phyloP scores from a whole-genome alignment of 1,140 invertebrate genomes.

The Leptinotarsa texana region DNA sequence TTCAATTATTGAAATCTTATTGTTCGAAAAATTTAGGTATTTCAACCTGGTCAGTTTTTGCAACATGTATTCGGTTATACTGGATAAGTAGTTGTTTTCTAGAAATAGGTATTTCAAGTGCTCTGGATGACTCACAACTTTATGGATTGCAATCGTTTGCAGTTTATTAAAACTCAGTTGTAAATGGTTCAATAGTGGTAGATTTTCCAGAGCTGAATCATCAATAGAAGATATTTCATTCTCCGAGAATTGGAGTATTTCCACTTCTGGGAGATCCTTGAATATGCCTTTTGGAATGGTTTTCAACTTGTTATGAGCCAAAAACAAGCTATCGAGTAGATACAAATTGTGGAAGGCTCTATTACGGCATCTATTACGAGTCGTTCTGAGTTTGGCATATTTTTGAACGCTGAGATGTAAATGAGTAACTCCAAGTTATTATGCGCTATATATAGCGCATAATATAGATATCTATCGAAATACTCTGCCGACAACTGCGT shows the following conservation, averaged over 20 bases:
- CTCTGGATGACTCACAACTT: slow-evolving; percentile 9
- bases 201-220: slow-evolving; percentile 24
- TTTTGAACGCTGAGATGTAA: neutral
- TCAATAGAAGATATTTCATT: slow-evolving; percentile 33
- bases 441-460: neutral
- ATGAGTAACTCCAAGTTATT: neutral
- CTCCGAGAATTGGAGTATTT: slow-evolving; percentile 15
- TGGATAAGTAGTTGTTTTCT: slow-evolving; percentile 24
- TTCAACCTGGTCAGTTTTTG: slow-evolving; percentile 28
- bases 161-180: slow-evolving; percentile 25
- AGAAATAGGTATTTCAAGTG: slow-evolving; percentile 24
- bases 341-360: slow-evolving; percentile 21
- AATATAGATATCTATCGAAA: neutral
- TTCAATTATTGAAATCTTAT: slow-evolving; percentile 25
- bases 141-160: slow-evolving; percentile 15
- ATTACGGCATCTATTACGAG: no score
- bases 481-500: neutral
- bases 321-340: neutral
- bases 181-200: slow-evolving; percentile 24
- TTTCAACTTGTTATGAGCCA: slow-evolving; percentile 9
- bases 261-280: slow-evolving; percentile 16
- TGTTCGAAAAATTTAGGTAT: slow-evolving; percentile 28
- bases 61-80: slow-evolving; percentile 25
- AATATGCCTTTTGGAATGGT: slow-evolving; percentile 11
- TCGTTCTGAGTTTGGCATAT: neutral